These are phyloP conservation scores for Otus sunia DNA, from an alignment of 2,113 vertebrate species.

Conservation along the genomic window DNA sequence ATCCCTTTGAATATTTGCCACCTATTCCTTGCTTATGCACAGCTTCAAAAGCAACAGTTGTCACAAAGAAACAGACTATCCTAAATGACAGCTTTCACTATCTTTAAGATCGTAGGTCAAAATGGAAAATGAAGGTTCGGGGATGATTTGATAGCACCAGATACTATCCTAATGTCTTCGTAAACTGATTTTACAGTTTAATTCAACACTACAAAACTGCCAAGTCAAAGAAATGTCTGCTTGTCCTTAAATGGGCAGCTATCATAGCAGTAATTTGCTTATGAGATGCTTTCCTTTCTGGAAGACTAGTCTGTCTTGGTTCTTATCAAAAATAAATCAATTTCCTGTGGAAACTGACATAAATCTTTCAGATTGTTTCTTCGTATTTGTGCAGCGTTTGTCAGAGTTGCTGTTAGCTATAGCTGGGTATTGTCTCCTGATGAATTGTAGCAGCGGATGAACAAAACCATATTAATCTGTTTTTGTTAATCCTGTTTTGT, in stretches of 20 bases:
- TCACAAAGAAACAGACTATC: conserved; percentile 24
- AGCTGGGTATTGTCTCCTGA: conserved; percentile 15
- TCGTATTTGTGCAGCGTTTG: neutral
- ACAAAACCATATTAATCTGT: conserved; percentile 59
- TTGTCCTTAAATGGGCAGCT: conserved; percentile 18
- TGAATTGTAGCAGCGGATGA: conserved; percentile 25
- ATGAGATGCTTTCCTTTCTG: conserved; percentile 22
- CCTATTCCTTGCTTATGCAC: neutral
- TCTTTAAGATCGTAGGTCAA: conserved; percentile 36
- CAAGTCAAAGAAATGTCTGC: neutral
- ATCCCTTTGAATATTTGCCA: conserved; percentile 15
- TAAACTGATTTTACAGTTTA: conserved; percentile 42
- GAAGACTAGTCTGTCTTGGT: neutral
- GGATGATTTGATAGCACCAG: neutral
- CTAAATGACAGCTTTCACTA: conserved; percentile 16
- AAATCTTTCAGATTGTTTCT: neutral
- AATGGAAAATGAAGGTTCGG: conserved; percentile 29
- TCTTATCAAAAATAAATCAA: conserved; percentile 43
- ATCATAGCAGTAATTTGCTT: conserved; percentile 27
- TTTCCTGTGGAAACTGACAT: conserved; percentile 40
- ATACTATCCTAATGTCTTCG: neutral
- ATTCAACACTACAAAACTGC: conserved; percentile 18
- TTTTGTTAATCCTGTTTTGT: conserved; percentile 64
- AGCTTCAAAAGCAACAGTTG: conserved; percentile 47
- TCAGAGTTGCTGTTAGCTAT: neutral